A percentile compares a stretch with the other conserved stretches of the same genome.
Evolutionary conservation across 2,888 invertebrate genomes (phyloP).

Genomic region (Malthinus seriepunctatus): DNA sequence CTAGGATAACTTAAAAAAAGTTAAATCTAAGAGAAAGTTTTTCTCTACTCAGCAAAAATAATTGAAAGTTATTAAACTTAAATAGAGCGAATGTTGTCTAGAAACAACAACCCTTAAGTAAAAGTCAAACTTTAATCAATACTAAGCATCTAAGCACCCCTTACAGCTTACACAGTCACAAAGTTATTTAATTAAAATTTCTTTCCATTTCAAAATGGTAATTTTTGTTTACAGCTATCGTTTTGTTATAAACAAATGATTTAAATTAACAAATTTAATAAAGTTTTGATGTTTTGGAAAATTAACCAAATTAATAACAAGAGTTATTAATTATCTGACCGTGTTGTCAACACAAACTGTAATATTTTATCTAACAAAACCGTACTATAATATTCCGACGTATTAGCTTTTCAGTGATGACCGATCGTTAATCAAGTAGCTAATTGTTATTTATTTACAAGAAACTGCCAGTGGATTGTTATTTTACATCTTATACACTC

Average conservation of each 20-base stretch:
- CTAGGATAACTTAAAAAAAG: too few species aligned
- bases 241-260: neutral
- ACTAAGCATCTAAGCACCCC: too few species aligned
- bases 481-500: constrained; percentile 10
- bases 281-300: constrained; percentile 7
- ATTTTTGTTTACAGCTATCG: too few species aligned
- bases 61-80: too few species aligned
- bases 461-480: constrained; percentile 12
- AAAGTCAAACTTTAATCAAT: too few species aligned
- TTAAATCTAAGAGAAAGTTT: too few species aligned
- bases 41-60: too few species aligned
- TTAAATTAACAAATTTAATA: constrained; percentile 4
- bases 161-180: neutral
- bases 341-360: constrained; percentile 11
- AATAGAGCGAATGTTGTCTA: too few species aligned
- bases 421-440: constrained; percentile 20
- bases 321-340: constrained; percentile 19
- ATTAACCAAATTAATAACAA: constrained; percentile 13
- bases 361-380: constrained; percentile 11
- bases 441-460: constrained; percentile 20
- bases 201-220: neutral
- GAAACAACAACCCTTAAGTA: too few species aligned
- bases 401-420: constrained; percentile 16
- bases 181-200: neutral
- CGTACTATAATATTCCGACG: constrained; percentile 11